Base-by-base conservation (phyloP, 1,140 invertebrate genomes). In the Coelopa frigida region DNA sequence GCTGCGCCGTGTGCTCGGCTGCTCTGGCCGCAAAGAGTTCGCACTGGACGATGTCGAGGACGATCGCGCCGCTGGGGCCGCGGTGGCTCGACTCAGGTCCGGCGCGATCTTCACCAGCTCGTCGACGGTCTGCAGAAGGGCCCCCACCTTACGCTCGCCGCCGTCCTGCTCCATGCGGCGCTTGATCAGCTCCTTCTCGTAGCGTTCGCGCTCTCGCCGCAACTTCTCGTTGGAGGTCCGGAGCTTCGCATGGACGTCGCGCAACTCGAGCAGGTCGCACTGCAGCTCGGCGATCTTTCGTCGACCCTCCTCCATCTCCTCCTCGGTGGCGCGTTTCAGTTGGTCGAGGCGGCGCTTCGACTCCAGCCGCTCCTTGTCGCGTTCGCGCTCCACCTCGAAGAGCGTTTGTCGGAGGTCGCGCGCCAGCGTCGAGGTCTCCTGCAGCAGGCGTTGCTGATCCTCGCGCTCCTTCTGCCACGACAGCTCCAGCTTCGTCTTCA, bases 391-490 rank as follows among this genome's bases (percentile, higher is more conserved):
- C 32, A 85, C 86, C 73, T 92, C 88, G 57, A 89, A 88, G 12
- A 92, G 72, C 0, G 88, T 92, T 68, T 89, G 87, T 11, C 87
- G 72, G 17, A 96, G 71, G 68, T 96, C 92, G 48, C 90, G 74
- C 1, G 93, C 90, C 35, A 96, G 74, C 0, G 87, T 89, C 41
- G 92, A 90, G 1, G 91, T 92, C 72, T 96, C 91, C 58, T 89
- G 84, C 4, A 96, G 70, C 17, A 95, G 71, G 7, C 90, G 75
- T 55, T 93, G 90, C 57, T 95, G 90, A 59, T 95, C 90, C 58
- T 90, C 85, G 43, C 93, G 75, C 68, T 97, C 94, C 64, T 94
- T 95, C 57, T 94, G 90, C 93, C 93, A 97, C 1, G 91, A 89
- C 11, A 94, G 70, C 64, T 96, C 92, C 78, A 96, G 83, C 29